Evolutionary conservation across 2,888 invertebrate genomes (phyloP), one percentile per base, ranked within the genome.

Genomic region (Cephalotes varians): DNA sequence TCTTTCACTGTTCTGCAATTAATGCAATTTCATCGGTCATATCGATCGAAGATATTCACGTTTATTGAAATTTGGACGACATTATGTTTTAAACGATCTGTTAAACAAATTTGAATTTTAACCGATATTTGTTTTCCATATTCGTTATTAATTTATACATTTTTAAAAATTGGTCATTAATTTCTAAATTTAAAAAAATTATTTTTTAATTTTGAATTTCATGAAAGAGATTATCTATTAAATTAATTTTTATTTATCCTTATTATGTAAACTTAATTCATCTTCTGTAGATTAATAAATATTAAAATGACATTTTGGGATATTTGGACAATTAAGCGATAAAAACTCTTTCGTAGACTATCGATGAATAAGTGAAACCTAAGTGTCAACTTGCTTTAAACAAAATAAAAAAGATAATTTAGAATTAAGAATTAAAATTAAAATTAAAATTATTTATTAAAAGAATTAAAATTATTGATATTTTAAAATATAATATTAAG

Each of bases 1-100:
- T 83, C 87, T 87, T 88, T 88, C 88, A 86, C 86, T 56, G 51
- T 85, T 85, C 81, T 83, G 81, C 80, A 86, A 88, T 87, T 88
- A 87, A 67, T 54, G 21, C 37, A 62, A 86, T 65, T 51, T 69
- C n/a, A 69, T 81, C 69, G 25, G 15, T 60, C 40, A 18, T n/a
- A 7, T 40, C 2, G 40, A 44, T 44, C 69, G 47, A 44, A 28
- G 34, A 72, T 28, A 15, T 51, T 40, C 15, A 40, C 58, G 56
- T 62, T 79, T 79, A 65, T 47, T 31, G 25, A 7, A 21, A 67
- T 25, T 76, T 28, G 47, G 40, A 54, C 10, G 18, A 51, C 15
- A 31, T 31, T 58, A n/a, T 12, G 12, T 18, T 69, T 49, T 15
- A n/a, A 15, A 31, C 3, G 34, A 49, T 49, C 7, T 21, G 44